Evolutionary conservation across 2,797 vertebrate species (phyloP), one percentile per base, ranked within the genome.

Genomic region (Poecilia picta): DNA sequence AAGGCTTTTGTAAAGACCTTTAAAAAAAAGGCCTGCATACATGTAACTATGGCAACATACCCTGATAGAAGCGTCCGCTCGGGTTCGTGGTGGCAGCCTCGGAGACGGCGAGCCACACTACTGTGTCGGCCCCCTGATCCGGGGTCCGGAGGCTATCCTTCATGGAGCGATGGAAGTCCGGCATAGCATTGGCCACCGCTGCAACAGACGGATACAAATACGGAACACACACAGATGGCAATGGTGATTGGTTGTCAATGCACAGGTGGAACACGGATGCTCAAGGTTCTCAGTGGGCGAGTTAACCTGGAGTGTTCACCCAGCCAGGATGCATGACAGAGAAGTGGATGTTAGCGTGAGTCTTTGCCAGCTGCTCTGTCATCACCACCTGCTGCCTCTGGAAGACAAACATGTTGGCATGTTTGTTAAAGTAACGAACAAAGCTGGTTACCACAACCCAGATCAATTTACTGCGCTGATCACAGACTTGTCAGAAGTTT

Each of bases 361-460:
- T 87, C 91, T 96, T 95, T 25, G 95, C 95, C 86, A 95, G 90
- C 91, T 96, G 95, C 89, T 96, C 95, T 45, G 94, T 95, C 94
- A 96, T 95, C 84, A 96, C 96, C 86, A 95, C 94, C 92, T 95
- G 95, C 93, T 96, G 96, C 88, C 96, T 96, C 96, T 96, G 89
- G 36, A 92, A 92, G 74, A 90, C 85, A 91, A 51, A 89, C 79
- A 79, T 41, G 78, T 75, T 81, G 73, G 87, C 39, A 43, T 39
- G 13, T 49, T 41, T 43, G 23, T 28, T 64, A 45, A 46, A 76
- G 23, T 33, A 10, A 23, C 8, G 31, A 10, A 68, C 39, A 2
- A 43, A n/a, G 13, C 8, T 25, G 20, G 23, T 25, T 1, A 12
- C 8, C 20, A 68, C 20, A 31, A 13, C 25, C 57, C 55, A 28